These are phyloP conservation scores for Tridacna crocea DNA, from an alignment of 2,888 invertebrate genomes.

Conservation along the genomic window DNA sequence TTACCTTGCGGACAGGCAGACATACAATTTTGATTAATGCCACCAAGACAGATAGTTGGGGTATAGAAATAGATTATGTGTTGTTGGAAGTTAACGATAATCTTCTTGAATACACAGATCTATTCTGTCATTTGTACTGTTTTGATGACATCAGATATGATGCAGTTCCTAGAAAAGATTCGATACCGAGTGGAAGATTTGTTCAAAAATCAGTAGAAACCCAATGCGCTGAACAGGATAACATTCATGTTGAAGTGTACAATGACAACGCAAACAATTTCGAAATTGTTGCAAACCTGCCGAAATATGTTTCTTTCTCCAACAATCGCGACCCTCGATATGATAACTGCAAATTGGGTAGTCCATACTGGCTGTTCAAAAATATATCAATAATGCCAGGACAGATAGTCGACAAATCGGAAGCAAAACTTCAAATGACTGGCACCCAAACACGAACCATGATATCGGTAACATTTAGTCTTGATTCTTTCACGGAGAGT, in stretches of 20 bases:
- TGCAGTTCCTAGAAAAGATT: conserved; percentile 35
- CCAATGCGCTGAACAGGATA: conserved; percentile 65
- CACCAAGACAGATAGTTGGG: conserved; percentile 50
- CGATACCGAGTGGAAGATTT: conserved; percentile 55
- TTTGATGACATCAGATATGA: conserved; percentile 54
- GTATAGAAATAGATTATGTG: conserved; percentile 62
- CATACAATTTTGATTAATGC: conserved; percentile 51
- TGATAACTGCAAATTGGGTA: conserved; percentile 53
- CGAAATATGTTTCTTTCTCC: conserved; percentile 62
- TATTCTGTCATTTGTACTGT: conserved; percentile 60
- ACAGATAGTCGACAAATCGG: conserved; percentile 13
- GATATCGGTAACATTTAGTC: conserved; percentile 35
- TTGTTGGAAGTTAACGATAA: conserved; percentile 50
- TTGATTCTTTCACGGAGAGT: conserved; percentile 33
- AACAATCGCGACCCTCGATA: conserved; percentile 60
- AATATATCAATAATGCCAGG: conserved; percentile 34
- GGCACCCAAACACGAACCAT: conserved; percentile 25
- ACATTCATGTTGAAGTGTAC: conserved; percentile 62
- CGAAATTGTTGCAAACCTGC: conserved; percentile 60
- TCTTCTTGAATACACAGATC: conserved; percentile 37
- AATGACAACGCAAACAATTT: conserved; percentile 55
- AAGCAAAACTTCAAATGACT: conserved; percentile 26
- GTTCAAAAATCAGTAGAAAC: conserved; percentile 59
- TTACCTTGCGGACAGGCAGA: conserved; percentile 42
- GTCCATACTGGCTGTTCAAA: conserved; percentile 62